Conservation (phyloP, 2,113 vertebrate species). For the Dipodomys merriami region DNA sequence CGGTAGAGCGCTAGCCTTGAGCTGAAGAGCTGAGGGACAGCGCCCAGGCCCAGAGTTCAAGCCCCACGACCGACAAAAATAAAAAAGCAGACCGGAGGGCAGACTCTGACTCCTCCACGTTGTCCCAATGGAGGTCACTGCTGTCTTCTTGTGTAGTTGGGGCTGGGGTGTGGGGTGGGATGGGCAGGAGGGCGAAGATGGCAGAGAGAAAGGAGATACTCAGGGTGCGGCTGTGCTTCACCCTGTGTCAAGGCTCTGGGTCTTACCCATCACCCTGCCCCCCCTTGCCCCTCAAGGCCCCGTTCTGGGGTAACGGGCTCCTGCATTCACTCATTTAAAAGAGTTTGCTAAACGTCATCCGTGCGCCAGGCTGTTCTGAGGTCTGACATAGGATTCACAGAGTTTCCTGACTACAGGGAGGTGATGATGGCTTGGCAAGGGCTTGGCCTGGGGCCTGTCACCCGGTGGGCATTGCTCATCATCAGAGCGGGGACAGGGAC, state of each 20-base stretch:
- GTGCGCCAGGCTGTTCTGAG: neutral
- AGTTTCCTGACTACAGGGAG: accelerated
- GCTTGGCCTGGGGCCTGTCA: neutral
- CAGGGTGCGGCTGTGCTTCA: neutral
- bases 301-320: neutral
- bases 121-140: neutral
- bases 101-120: neutral
- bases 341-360: neutral
- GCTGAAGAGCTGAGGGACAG: no score
- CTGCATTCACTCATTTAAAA: neutral
- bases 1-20: no score
- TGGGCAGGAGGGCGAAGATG: neutral
- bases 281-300: neutral
- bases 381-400: neutral
- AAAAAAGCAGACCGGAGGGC: neutral
- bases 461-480: accelerated
- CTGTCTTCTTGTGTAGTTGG: neutral
- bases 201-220: neutral
- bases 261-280: no score
- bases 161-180: neutral
- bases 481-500: neutral
- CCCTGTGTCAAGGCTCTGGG: neutral
- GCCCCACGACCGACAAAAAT: no score
- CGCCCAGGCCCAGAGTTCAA: no score
- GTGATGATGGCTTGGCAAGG: accelerated